Base-by-base conservation (phyloP, 2,888 invertebrate species). In the Campoplex nolae region DNA sequence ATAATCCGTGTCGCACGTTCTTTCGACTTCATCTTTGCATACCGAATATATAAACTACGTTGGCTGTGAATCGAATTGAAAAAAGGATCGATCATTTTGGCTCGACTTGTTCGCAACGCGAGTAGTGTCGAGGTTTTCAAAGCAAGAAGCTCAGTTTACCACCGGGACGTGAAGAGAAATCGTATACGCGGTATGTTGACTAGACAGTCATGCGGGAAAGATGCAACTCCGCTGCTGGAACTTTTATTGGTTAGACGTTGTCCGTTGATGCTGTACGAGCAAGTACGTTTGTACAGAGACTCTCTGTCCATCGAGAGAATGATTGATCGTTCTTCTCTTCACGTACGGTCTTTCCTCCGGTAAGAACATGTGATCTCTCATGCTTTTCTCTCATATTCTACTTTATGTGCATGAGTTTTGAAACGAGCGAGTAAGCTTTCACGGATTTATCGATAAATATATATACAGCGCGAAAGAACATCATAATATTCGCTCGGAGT, bases 41-140 rank as follows among this genome's bases (percentile, higher is more conserved):
- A 54, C 35, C 16, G 35, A 42, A 35, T 32, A 6, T 6, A 65
- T 81, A 23, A 23, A 23, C 65, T 71, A 65, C 73, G 81, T 42
- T 74, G 38, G 82, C 76, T 85, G 82, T 42, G 86, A 83, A 86
- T 68, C 83, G 78, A 76, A 84, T 83, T 68, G 88, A 62, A 83
- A 88, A 85, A 81, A 87, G 74, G 85, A 89, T 89, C 88, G 84
- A 89, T 89, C 89, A 89, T 88, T 87, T 86, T 81, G 77, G 71
- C 88, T 89, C 78, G 88, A 88, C 86, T 88, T 87, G 71, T 67
- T 82, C 79, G 58, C 81, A 80, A 83, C 67, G 42, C 68, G 62
- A 23, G 23, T 13, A 62, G 32, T 62, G 78, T 75, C 70, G 56
- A 62, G 38, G 65, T 71, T 32, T 38, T 58, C 62, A 7, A 23